Base-by-base conservation (phyloP, 2,113 vertebrate genomes). In the Paedocypris sp. region DNA sequence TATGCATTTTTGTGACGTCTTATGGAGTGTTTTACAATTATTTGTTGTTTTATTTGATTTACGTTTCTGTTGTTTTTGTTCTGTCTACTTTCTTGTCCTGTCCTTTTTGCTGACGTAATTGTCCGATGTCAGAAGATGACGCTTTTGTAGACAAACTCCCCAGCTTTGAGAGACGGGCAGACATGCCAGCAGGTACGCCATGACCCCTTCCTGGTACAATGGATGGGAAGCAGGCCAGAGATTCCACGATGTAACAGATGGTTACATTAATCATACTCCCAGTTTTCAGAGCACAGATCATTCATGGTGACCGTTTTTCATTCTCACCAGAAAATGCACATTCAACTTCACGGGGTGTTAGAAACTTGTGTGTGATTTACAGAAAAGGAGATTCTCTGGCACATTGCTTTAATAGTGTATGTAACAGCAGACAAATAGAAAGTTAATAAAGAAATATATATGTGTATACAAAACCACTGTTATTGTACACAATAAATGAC, bases 131-230 rank as follows among this genome's bases (percentile, higher is more conserved):
- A 87, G 91, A 91, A 83, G 91, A 89, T 66, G 90, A 89, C 86
- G 87, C 85, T 83, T 93, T 86, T 88, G 64, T 88, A 91, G 90
- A 80, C 86, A 95, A 88, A 85, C 89, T 88, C 78, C 88, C 89
- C 77, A 76, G 74, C 70, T 92, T 90, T 91, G 89, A 87, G 81
- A 88, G 87, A 83, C 81, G 78, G 80, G 83, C 83, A 86, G 90
- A 92, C 75, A 84, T 71, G 28, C 86, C 85, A 61, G 82, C 88
- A 91, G 91, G 90, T 92, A 91, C 46, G 78, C 83, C 88, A 87
- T 79, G 43, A 54, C 64, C 13, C 41, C 52, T 42, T 68, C 16
- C 35, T 61, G 23, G 70, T 52, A 65, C 3, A n/a, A 45, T 56
- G 63, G 35, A 56, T 49, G 47, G 38, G 43, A 67, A 58, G 64